Evolutionary conservation across 2,113 vertebrate genomes (phyloP).

Genomic region (Apus apus): DNA sequence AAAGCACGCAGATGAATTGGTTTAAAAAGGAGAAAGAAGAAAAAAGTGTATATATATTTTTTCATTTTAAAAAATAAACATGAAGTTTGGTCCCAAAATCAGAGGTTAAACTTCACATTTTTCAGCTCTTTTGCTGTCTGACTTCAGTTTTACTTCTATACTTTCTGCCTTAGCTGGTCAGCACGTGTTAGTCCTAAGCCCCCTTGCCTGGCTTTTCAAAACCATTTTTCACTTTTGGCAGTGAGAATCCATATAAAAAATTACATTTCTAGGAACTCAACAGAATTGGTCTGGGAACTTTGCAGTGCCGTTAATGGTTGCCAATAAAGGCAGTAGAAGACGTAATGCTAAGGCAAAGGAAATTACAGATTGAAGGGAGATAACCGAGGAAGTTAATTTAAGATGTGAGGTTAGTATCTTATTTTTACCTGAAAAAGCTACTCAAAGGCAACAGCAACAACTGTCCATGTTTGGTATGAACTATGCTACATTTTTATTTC

Average conservation of each 20-base stretch:
- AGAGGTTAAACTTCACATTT: background rate
- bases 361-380: background rate
- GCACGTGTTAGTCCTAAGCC: background rate
- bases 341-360: background rate
- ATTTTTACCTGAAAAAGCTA: background rate
- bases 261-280: background rate
- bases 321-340: background rate
- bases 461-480: background rate
- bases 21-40: background rate
- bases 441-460: background rate
- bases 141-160: background rate
- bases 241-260: background rate
- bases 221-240: background rate
- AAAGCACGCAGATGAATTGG: background rate
- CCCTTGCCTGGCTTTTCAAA: background rate
- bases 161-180: background rate
- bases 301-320: background rate
- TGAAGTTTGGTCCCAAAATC: background rate
- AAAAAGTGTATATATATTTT: background rate
- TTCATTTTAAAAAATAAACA: background rate
- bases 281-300: background rate
- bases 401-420: background rate
- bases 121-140: background rate
- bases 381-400: background rate
- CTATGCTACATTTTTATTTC: background rate